phyloP scores from a whole-genome alignment of 2,797 vertebrate species.

The Stomatorhinus walkeri region DNA sequence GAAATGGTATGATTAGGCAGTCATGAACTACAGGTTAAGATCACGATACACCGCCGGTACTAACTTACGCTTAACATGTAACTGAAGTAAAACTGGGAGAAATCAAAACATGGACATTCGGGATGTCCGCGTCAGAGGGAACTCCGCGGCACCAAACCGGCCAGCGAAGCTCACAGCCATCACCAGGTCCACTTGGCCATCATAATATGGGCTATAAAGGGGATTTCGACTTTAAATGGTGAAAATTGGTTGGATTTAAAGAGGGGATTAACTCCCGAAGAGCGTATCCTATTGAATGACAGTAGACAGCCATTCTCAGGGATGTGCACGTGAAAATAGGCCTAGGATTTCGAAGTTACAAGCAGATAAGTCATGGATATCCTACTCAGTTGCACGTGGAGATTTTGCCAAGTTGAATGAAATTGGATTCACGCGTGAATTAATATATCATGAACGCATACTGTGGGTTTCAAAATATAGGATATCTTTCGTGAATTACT shows the following conservation, averaged over 20 bases:
- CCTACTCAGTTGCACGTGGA: neutral
- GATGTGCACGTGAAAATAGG: neutral
- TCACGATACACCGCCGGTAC: neutral
- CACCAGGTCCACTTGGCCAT: neutral
- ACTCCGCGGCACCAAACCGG: neutral
- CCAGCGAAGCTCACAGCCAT: neutral
- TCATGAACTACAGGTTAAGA: neutral
- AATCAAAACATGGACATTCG: neutral
- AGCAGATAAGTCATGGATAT: neutral
- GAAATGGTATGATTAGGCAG: neutral
- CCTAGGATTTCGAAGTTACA: neutral
- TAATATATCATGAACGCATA: neutral
- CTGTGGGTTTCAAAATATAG: neutral
- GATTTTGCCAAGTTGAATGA: neutral
- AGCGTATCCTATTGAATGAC: neutral
- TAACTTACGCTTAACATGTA: neutral
- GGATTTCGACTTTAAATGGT: constrained; percentile 4
- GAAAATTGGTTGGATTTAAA: constrained; percentile 2
- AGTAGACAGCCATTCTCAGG: neutral
- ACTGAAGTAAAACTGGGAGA: neutral
- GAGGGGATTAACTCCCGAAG: neutral
- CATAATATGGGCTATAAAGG: neutral
- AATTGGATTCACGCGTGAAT: neutral
- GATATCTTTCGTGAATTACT: neutral
- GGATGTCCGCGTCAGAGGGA: neutral